Conservation (phyloP, 2,797 vertebrate genomes). For the Phrynocephalus guinanensis region DNA sequence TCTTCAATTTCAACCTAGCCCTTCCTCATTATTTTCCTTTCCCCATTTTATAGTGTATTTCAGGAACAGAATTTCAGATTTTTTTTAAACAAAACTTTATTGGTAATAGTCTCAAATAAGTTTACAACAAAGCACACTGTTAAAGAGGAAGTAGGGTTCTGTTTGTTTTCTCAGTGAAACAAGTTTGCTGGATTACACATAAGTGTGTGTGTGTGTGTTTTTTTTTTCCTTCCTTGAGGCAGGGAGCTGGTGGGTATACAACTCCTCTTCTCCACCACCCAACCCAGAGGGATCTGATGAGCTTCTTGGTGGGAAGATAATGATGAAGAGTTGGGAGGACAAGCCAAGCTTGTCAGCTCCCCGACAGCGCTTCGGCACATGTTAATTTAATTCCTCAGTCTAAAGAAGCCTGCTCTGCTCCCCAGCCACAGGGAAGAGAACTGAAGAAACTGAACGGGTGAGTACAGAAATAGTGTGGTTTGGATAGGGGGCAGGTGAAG, state of each 20-base stretch:
- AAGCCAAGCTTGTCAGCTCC: constrained; percentile 24
- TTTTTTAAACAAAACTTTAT: constrained; percentile 58
- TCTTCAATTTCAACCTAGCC: not conserved
- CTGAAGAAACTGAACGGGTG: constrained; percentile 38
- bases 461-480: constrained; percentile 28
- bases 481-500: constrained; percentile 29
- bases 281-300: constrained; percentile 20
- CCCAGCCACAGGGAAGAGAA: constrained; percentile 30
- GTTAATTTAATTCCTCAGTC: constrained; percentile 34
- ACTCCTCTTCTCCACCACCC: constrained; percentile 31
- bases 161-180: constrained; percentile 40
- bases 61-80: constrained; percentile 12
- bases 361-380: constrained; percentile 29
- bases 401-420: constrained; percentile 42
- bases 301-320: constrained; percentile 28
- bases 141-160: constrained; percentile 41
- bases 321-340: constrained; percentile 14
- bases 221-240: not conserved
- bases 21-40: not conserved
- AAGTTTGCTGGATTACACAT: constrained; percentile 49
- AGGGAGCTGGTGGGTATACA: constrained; percentile 21
- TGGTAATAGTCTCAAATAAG: constrained; percentile 54
- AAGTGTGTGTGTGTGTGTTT: constrained; percentile 27
- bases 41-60: not conserved
- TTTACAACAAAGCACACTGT: constrained; percentile 53